phyloP scores from a whole-genome alignment of 2,113 vertebrate genomes.

The Genyomyrus donnyi region DNA sequence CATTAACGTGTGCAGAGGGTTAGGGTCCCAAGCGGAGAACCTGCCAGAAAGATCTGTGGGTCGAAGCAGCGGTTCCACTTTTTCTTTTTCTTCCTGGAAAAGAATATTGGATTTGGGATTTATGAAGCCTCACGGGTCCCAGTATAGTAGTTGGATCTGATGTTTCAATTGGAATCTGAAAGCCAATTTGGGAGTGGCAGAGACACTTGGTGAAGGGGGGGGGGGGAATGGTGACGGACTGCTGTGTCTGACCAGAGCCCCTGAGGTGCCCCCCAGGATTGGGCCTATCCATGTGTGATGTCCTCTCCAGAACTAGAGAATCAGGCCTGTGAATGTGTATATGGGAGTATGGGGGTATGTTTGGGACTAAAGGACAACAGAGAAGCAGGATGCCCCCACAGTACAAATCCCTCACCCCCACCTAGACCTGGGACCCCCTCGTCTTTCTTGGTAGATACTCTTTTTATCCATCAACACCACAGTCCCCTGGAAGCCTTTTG shows the following conservation, averaged over 20 bases:
- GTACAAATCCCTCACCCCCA: not conserved
- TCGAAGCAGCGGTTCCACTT: not conserved
- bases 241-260: not conserved
- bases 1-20: conserved; percentile 14
- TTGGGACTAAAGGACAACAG: not conserved
- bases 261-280: not conserved
- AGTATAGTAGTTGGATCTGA: not conserved
- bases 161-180: conserved; percentile 20
- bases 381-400: not conserved
- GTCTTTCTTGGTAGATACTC: not conserved
- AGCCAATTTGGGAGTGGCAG: conserved; percentile 1
- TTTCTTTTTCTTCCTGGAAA: not conserved
- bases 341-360: not conserved
- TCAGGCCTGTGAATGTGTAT: not conserved
- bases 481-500: not conserved
- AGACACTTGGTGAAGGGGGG: not conserved
- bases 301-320: not conserved
- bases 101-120: conserved; percentile 20
- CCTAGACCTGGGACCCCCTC: not conserved
- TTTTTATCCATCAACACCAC: not conserved
- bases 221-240: not conserved
- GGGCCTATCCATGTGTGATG: not conserved
- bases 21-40: not conserved
- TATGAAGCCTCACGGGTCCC: conserved; percentile 5
- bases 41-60: not conserved